These are phyloP conservation scores for Phalacrocorax pelagicus DNA, from an alignment of 2,113 vertebrate species.

Conservation along the genomic window DNA sequence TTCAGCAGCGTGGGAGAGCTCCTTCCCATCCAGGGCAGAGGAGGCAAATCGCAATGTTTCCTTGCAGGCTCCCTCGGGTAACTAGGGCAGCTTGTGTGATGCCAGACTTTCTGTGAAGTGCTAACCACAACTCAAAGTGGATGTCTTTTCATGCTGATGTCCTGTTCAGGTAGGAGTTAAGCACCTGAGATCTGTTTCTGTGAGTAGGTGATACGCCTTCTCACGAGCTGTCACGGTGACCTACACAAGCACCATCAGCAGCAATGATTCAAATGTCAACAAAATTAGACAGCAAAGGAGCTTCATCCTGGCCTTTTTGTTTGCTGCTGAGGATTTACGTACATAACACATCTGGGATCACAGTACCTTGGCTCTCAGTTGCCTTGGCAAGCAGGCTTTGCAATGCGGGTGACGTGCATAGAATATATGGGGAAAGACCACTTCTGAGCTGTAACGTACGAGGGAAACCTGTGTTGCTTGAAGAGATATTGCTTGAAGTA, in stretches of 20 bases:
- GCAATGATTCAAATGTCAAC: not conserved
- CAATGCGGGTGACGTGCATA: not conserved
- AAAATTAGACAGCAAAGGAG: not conserved
- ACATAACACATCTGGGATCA: not conserved
- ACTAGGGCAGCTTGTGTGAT: not conserved
- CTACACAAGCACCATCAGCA: not conserved
- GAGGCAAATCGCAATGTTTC: not conserved
- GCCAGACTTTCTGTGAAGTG: not conserved
- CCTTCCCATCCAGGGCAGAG: not conserved
- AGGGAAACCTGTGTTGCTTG: not conserved
- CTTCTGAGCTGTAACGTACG: not conserved
- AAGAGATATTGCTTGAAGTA: not conserved
- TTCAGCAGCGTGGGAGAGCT: fast-evolving
- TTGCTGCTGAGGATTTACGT: not conserved
- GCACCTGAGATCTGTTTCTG: not conserved
- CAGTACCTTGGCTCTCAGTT: not conserved
- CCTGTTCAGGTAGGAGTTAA: not conserved
- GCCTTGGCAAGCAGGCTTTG: not conserved
- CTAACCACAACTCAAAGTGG: not conserved
- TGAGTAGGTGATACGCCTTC: not conserved
- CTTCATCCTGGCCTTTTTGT: not conserved
- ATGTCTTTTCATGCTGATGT: not conserved
- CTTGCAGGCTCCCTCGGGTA: not conserved
- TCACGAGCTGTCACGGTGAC: not conserved
- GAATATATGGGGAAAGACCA: not conserved